Base-by-base conservation (phyloP, 2,888 invertebrate genomes). In the Apamea crenata region DNA sequence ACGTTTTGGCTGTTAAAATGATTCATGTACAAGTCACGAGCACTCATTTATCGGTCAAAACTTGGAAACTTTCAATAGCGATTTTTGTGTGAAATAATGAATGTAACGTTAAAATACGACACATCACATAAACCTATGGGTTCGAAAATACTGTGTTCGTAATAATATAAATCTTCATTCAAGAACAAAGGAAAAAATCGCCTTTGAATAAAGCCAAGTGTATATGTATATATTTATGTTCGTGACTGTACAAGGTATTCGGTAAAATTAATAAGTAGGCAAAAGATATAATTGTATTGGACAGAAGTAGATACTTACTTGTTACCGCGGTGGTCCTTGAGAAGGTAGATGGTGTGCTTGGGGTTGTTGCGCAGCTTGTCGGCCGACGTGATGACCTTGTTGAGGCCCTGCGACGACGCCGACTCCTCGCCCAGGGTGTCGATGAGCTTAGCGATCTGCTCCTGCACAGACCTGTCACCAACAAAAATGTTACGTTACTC, bases 351-450 rank as follows among this genome's bases (percentile, higher is more conserved):
- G 95, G 93, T 97, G 97, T 93, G 98, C 90, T 86, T 77, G 0
- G 93, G 92, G 0, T 93, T 85, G n/a, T 90, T 91, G 59, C 93
- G 91, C 65, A 98, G 94, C 90, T 98, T 98, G 36, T 98, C 97
- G 0, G 98, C 97, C 1, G 98, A 98, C 40, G 98, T 98, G 87
- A 98, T 98, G 1, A 98, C 97, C 91, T 98, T 98, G 87, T 96
- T 97, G 2, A 98, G 96, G 3, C 98, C 98, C 94, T 98, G 98
- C 7, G 98, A 98, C 32, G 94, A 93, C 0, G 98, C 98, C 5
- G 98, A 98, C 78, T 98, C 97, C 92, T 97, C 97, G 0, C 98
- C 98, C 92, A 98, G 97, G 16, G 95, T 96, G 93, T 98, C 98
- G 53, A 98, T 96, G 69, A 98, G 95, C 90, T 97, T 97, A 1